Evolutionary conservation across 1,140 invertebrate genomes (phyloP).

Genomic region (Spodoptera litura): DNA sequence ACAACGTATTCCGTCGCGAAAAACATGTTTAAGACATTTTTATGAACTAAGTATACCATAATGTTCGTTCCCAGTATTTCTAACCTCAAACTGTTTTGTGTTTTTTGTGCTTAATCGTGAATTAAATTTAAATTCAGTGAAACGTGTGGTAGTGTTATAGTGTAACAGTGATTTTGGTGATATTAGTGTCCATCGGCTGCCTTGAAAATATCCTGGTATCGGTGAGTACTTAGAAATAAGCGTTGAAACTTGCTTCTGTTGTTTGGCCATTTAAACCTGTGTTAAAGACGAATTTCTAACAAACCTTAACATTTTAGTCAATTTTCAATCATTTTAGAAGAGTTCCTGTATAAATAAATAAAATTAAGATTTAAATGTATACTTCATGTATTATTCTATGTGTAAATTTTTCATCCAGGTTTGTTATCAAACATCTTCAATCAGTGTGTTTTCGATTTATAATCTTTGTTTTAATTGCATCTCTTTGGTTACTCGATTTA

Average conservation of each 20-base stretch:
- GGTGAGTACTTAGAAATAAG: slow-evolving; percentile 61
- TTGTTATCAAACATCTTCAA: too few species aligned
- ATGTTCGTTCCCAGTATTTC: background rate
- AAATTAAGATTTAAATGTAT: too few species aligned
- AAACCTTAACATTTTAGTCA: too few species aligned
- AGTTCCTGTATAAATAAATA: too few species aligned
- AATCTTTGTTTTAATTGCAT: too few species aligned
- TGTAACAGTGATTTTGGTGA: slow-evolving; percentile 11
- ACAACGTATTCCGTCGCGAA: background rate
- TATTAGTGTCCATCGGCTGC: background rate
- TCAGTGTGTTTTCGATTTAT: too few species aligned
- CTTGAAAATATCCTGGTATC: slow-evolving; percentile 20
- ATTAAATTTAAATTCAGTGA: slow-evolving; percentile 35
- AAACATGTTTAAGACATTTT: background rate
- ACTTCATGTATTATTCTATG: too few species aligned
- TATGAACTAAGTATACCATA: background rate
- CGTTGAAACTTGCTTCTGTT: slow-evolving; percentile 1
- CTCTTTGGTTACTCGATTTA: too few species aligned
- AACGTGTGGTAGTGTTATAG: background rate
- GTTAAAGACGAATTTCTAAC: background rate
- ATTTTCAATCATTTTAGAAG: too few species aligned
- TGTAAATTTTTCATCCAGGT: too few species aligned
- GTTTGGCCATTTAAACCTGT: background rate
- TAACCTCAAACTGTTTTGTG: slow-evolving; percentile 47
- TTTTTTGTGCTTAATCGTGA: slow-evolving; percentile 40